Conservation (phyloP, 2,888 invertebrate species). For the Clusia tigrina region DNA sequence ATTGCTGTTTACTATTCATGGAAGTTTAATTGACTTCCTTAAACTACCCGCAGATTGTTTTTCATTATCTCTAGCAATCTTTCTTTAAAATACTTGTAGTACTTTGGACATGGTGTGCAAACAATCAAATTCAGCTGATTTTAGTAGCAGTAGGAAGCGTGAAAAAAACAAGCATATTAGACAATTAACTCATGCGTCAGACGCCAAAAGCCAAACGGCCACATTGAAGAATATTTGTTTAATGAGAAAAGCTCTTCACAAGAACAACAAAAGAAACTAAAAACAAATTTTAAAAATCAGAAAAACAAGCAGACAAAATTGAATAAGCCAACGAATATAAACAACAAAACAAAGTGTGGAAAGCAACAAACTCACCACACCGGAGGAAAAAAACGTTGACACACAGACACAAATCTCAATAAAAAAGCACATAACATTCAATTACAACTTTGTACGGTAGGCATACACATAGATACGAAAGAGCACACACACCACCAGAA, state of each 20-base stretch:
- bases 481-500: constrained; percentile 34
- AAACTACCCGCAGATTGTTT: too few species aligned
- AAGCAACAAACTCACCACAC: constrained; percentile 19
- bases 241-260: constrained; percentile 22
- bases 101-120: too few species aligned
- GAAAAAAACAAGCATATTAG: too few species aligned
- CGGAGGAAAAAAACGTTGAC: constrained; percentile 28
- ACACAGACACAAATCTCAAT: constrained; percentile 24
- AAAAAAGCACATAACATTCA: background rate
- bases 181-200: constrained; percentile 30
- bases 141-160: too few species aligned
- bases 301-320: background rate
- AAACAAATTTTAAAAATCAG: too few species aligned
- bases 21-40: too few species aligned
- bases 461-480: constrained; percentile 32
- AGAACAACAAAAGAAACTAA: constrained; percentile 15
- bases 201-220: constrained; percentile 14
- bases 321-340: constrained; percentile 15
- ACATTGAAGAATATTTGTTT: constrained; percentile 17
- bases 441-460: too few species aligned
- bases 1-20: too few species aligned
- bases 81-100: too few species aligned
- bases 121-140: background rate
- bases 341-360: constrained; percentile 19
- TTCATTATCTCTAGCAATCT: too few species aligned